Conservation (phyloP, 2,797 vertebrate species). For the Todus mexicanus region DNA sequence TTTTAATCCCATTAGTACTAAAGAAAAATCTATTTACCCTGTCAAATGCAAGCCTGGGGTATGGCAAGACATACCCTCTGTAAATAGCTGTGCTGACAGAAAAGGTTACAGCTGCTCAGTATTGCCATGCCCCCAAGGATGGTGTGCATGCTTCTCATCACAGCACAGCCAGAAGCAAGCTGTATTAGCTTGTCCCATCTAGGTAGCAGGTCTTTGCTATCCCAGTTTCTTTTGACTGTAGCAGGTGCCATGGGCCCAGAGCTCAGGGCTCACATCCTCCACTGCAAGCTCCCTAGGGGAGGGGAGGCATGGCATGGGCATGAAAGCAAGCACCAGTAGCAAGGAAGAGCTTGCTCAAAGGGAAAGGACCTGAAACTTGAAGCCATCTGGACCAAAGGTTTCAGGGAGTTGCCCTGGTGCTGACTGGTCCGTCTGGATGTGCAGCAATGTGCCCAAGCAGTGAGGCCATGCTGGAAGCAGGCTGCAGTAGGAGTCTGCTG, state of each 20-base stretch:
- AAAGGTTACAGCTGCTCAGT: background rate
- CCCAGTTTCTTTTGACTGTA: background rate
- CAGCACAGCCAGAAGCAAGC: background rate
- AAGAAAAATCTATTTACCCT: constrained; percentile 33
- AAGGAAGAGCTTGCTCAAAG: background rate
- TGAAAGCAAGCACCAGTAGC: background rate
- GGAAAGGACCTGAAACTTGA: background rate
- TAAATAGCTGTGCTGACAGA: background rate
- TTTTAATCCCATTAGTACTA: constrained; percentile 27
- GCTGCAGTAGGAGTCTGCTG: background rate
- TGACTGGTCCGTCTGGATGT: background rate
- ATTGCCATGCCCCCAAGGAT: rapidly evolving
- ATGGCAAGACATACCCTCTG: background rate
- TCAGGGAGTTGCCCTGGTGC: background rate
- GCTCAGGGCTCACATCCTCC: background rate
- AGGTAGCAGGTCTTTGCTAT: background rate
- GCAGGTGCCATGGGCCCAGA: background rate
- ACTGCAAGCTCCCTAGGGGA: rapidly evolving
- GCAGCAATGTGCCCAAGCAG: background rate
- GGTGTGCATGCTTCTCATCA: background rate
- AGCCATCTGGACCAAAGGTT: background rate
- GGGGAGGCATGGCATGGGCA: rapidly evolving
- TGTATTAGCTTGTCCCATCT: rapidly evolving
- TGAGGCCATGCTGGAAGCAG: background rate
- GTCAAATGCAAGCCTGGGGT: background rate